phyloP scores from a whole-genome alignment of 2,797 vertebrate genomes.

The Pangasius mekongensis region DNA sequence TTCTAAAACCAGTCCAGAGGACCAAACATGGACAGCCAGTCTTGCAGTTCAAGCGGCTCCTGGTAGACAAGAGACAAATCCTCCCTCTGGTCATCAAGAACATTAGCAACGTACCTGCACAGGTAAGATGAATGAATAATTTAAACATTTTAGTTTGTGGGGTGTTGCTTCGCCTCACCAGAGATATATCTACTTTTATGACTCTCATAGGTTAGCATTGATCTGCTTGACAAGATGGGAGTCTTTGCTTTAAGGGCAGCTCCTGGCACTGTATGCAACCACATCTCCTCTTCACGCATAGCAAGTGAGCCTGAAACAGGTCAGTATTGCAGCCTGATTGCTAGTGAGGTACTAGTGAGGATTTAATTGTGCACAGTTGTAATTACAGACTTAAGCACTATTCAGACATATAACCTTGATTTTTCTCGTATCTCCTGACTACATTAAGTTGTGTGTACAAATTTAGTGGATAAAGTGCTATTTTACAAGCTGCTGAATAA shows the following conservation, averaged over 20 bases:
- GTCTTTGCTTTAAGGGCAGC: constrained; percentile 78
- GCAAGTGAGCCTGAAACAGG: constrained; percentile 62
- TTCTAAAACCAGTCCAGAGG: constrained; percentile 76
- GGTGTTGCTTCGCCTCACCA: background rate
- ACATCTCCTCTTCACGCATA: constrained; percentile 59
- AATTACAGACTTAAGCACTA: background rate
- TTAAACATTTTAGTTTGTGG: background rate
- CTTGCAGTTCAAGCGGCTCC: constrained; percentile 80
- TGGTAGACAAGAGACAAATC: constrained; percentile 69
- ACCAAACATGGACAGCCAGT: constrained; percentile 73
- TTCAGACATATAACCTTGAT: background rate
- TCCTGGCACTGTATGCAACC: constrained; percentile 64
- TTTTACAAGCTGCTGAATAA: background rate
- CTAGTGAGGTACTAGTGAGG: background rate
- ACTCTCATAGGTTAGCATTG: constrained; percentile 78
- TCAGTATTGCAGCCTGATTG: constrained; percentile 48
- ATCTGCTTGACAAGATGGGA: constrained; percentile 75
- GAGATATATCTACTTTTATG: constrained; percentile 14
- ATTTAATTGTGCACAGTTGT: background rate
- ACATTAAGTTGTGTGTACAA: background rate
- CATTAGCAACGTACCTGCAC: constrained; percentile 69
- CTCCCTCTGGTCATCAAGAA: constrained; percentile 85
- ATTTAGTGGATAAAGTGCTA: background rate
- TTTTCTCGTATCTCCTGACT: background rate
- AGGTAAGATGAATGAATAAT: constrained; percentile 59